Evolutionary conservation across 2,888 invertebrate genomes (phyloP).

Genomic region (Sarcophaga rosellei): DNA sequence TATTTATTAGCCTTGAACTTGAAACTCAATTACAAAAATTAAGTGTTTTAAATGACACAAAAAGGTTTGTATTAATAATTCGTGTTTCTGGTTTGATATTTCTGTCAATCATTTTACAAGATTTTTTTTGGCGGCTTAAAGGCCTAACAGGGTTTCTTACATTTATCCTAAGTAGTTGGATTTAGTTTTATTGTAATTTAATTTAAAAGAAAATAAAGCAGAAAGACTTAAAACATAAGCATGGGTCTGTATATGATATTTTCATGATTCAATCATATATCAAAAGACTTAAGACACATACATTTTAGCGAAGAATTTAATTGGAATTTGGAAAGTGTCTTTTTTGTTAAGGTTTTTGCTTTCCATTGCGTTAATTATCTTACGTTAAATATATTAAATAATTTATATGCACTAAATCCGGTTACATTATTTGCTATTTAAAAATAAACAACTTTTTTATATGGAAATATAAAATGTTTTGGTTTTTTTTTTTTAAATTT

Average conservation of each 20-base stretch:
- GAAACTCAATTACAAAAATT: background rate
- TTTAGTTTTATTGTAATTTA: slow-evolving; percentile 12
- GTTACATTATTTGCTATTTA: too few relatives aligned
- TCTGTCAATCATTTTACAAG: background rate
- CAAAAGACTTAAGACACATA: slow-evolving; percentile 49
- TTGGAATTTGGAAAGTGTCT: background rate
- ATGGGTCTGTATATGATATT: background rate
- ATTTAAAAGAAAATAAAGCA: background rate
- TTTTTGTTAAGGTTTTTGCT: background rate
- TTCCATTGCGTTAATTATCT: too few relatives aligned
- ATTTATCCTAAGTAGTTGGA: background rate
- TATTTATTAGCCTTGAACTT: background rate
- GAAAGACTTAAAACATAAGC: background rate
- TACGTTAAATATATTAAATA: too few relatives aligned
- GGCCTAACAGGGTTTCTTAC: slow-evolving; percentile 4
- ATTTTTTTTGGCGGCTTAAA: background rate
- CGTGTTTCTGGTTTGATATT: background rate
- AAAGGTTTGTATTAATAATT: background rate
- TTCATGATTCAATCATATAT: slow-evolving; percentile 2
- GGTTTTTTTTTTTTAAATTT: too few relatives aligned
- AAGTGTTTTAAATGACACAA: background rate
- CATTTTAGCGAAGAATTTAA: slow-evolving; percentile 24
- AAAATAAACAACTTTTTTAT: too few relatives aligned
- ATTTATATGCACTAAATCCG: too few relatives aligned
- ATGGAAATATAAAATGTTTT: too few relatives aligned